A percentile compares a stretch with the other conserved stretches of the same genome.
Conservation (phyloP, 1,140 invertebrate species). For the Zophobas morio region DNA sequence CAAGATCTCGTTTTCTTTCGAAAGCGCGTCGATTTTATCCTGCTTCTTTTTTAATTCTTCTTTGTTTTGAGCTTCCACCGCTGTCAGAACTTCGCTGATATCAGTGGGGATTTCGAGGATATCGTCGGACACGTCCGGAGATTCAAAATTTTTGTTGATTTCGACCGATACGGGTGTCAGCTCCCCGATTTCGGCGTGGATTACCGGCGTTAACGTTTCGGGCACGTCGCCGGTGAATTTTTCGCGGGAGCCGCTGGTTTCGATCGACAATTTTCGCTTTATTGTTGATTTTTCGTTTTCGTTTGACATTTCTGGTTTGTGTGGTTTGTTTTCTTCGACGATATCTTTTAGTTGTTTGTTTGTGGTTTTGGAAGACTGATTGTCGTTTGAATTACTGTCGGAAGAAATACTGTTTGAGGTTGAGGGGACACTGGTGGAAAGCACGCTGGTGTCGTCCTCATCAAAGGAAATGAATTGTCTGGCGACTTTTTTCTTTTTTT, state of each 20-base stretch:
- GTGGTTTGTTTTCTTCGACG: conserved; percentile 30
- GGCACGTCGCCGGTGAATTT: conserved; percentile 61
- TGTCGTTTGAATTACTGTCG: conserved; percentile 56
- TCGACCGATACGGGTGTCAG: conserved; percentile 69
- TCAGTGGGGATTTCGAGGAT: conserved; percentile 65
- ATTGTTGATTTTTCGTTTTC: conserved; percentile 42
- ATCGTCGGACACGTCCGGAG: conserved; percentile 58
- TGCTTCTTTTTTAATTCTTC: conserved; percentile 60
- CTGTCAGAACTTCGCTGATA: conserved; percentile 64
- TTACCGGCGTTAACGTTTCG: conserved; percentile 68
- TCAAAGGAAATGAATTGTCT: conserved; percentile 66
- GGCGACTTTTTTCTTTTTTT: conserved; percentile 63
- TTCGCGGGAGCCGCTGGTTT: conserved; percentile 62
- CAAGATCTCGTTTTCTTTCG: conserved; percentile 88
- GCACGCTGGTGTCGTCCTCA: conserved; percentile 61
- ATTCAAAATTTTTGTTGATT: conserved; percentile 57
- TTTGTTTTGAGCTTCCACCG: conserved; percentile 63
- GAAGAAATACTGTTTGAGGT: conserved; percentile 61
- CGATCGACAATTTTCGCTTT: conserved; percentile 60
- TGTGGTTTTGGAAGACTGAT: conserved; percentile 34
- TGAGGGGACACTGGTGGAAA: conserved; percentile 63
- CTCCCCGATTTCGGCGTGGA: conserved; percentile 69
- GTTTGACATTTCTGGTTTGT: conserved; percentile 26
- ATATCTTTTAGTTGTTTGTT: conserved; percentile 33
- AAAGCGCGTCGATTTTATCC: conserved; percentile 60